These are phyloP conservation scores for Gambusia holbrooki DNA, from an alignment of 2,113 vertebrate species.

Conservation along the genomic window DNA sequence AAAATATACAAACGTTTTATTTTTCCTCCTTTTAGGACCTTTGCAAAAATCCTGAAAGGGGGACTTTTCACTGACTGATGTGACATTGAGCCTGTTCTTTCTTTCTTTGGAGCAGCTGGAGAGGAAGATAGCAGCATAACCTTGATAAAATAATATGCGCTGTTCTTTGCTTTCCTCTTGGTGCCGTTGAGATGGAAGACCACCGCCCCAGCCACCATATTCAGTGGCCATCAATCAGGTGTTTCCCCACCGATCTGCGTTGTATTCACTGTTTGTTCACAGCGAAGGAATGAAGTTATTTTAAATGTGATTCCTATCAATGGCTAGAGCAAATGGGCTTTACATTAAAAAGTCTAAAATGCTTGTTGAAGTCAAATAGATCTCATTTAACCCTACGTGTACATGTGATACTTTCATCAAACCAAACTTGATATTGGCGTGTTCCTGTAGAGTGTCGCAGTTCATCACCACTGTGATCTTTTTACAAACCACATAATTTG, in stretches of 20 bases:
- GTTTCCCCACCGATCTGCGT: neutral
- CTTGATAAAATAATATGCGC: no score
- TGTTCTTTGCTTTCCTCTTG: no score
- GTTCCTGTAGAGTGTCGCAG: neutral
- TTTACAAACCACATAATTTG: conserved; percentile 12
- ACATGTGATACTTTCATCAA: neutral
- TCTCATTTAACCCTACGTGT: neutral
- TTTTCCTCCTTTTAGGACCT: no score
- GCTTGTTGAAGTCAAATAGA: neutral
- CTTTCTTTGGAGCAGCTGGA: no score
- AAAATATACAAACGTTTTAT: no score
- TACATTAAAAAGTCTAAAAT: neutral
- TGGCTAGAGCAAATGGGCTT: neutral
- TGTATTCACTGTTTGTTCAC: neutral
- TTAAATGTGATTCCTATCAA: neutral
- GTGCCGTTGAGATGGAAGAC: no score
- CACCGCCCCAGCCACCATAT: no score
- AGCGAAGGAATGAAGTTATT: neutral
- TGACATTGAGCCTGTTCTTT: no score
- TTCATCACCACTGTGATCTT: neutral
- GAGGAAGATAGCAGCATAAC: no score
- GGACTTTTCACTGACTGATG: no score
- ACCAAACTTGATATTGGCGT: neutral
- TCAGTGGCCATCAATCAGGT: no score
- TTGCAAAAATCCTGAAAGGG: no score